Evolutionary conservation across 2,113 vertebrate genomes (phyloP), one percentile per base, ranked within the genome.

Genomic region (Columba livia): DNA sequence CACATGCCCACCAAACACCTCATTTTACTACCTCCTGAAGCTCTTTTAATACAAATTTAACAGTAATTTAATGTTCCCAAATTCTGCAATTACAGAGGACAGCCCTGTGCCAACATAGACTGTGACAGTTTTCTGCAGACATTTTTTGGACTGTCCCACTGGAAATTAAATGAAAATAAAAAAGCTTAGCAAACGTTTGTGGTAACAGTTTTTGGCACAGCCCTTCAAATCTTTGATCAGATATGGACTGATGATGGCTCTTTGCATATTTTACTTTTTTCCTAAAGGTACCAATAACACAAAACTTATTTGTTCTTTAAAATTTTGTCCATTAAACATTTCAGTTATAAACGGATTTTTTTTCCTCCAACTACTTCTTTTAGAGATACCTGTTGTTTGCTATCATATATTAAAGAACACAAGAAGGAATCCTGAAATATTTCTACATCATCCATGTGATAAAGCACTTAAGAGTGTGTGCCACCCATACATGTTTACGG

Each of bases 211-310:
- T 92, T 82, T 83, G 89, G 60, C 56, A 83, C 26, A 67, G 14
- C 53, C 20, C 21, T 86, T 77, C 71, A 71, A 93, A 87, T 74
- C 44, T 84, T 85, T 20, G 61, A 65, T 92, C 20, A 79, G 25
- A 42, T 79, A 32, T 1, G 3, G 79, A 69, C 18, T 11, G 29
- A 56, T 24, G n/a, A 5, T 56, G 34, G 18, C 38, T 71, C 31
- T 92, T 51, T 93, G 77, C 26, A 40, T 89, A 34, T 75, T 89
- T 80, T 79, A 69, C 36, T 79, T 57, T 12, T 61, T 94, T 90
- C 13, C 42, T 91, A 62, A 34, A 73, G 56, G 50, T 11, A 77
- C 16, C 25, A 61, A 28, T 42, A 66, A 71, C 38, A 26, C 34
- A 67, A 84, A 87, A 61, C 8, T 34, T 51, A 71, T 67, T 79